Evolutionary conservation across 2,888 invertebrate genomes (phyloP).

Genomic region (Cerastis leucographa): DNA sequence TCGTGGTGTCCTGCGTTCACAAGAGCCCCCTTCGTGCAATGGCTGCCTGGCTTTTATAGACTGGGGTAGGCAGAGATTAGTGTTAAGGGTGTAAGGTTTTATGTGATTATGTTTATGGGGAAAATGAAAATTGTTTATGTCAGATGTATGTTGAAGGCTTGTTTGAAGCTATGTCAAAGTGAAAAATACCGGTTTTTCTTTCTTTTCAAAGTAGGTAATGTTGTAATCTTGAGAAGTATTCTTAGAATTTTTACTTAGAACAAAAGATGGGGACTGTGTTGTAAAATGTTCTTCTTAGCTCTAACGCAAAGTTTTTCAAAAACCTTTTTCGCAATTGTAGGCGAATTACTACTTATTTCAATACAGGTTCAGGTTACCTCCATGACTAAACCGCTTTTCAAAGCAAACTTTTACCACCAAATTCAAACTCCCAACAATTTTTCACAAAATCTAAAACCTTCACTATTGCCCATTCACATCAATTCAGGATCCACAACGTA

Average conservation of each 20-base stretch:
- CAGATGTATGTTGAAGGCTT: no score
- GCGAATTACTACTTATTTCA: no score
- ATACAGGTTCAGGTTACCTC: neutral
- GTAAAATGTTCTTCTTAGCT: no score
- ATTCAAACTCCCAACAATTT: neutral
- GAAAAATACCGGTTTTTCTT: no score
- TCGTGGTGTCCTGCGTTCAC: conserved; percentile 80
- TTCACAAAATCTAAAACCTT: conserved; percentile 6
- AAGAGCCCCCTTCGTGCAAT: conserved; percentile 75
- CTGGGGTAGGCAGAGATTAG: conserved; percentile 27
- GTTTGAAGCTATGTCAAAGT: no score
- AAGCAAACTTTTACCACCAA: neutral
- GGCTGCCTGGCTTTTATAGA: conserved; percentile 57
- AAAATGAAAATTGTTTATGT: no score
- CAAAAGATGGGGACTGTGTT: no score
- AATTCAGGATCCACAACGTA: conserved; percentile 64
- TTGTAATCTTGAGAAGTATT: neutral
- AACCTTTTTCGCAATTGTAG: no score
- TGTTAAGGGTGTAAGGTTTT: neutral
- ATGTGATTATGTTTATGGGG: neutral
- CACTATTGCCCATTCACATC: conserved; percentile 20
- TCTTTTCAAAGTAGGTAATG: no score
- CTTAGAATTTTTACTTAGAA: neutral
- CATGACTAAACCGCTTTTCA: neutral
- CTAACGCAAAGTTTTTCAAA: no score